Evolutionary conservation across 2,888 invertebrate species (phyloP).

Genomic region (Uloborus plumipes): DNA sequence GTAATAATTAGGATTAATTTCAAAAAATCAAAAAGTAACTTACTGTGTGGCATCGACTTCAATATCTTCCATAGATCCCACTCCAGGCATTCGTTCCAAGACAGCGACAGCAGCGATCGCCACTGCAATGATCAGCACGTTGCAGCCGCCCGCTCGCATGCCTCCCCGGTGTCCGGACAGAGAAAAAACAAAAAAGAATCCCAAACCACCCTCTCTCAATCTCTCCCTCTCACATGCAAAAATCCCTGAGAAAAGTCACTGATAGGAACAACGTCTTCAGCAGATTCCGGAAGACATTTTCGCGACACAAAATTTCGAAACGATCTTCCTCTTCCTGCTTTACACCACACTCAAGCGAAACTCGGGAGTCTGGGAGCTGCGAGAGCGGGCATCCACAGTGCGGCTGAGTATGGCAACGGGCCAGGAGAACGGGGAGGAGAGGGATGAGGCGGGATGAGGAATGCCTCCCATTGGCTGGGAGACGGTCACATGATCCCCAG

Average conservation of each 20-base stretch:
- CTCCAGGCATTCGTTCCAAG: constrained; percentile 34
- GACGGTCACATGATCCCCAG: constrained; percentile 51
- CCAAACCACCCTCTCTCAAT: too few species aligned
- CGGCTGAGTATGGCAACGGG: constrained; percentile 44
- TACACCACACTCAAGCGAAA: too few species aligned
- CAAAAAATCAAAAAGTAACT: not conserved
- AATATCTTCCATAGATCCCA: constrained; percentile 55
- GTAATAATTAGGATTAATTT: too few species aligned
- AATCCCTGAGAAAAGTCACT: too few species aligned
- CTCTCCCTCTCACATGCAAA: too few species aligned
- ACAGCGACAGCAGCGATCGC: constrained; percentile 30
- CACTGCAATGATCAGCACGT: constrained; percentile 30
- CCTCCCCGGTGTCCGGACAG: not conserved
- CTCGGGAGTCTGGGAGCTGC: too few species aligned
- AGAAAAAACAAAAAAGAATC: too few species aligned
- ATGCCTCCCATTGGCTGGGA: constrained; percentile 28
- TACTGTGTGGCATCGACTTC: constrained; percentile 60
- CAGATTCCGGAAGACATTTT: too few species aligned
- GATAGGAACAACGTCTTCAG: too few species aligned
- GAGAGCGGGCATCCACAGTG: too few species aligned
- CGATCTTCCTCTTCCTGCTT: too few species aligned
- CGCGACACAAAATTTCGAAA: too few species aligned
- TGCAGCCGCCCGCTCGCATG: constrained; percentile 14
- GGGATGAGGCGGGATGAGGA: constrained; percentile 5
- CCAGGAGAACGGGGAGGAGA: constrained; percentile 34